Evolutionary conservation across 2,113 vertebrate genomes (phyloP), one percentile per base, ranked within the genome.

Genomic region (Turdus rufiventris): DNA sequence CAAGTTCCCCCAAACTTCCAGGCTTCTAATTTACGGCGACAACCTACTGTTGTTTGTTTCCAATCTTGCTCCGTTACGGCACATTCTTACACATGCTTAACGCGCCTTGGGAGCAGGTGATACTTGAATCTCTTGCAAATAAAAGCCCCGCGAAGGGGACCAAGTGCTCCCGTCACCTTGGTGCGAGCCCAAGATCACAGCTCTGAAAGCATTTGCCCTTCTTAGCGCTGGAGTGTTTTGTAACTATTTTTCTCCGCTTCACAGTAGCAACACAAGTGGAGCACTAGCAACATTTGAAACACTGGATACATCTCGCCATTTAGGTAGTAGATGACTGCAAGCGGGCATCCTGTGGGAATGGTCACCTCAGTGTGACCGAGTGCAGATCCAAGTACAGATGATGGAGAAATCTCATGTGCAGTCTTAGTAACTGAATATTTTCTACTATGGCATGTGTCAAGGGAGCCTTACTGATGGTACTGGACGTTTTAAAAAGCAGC

Each of bases 221-320:
- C 40, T 45, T n/a, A 9, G 47, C 3, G 34, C n/a, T 31, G 34
- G 47, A 58, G 38, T 14, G 36, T 29, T 66, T 21, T n/a, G 25
- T 57, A 29, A 16, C 4, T 28, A 7, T n/a, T 57, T 53, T n/a
- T 23, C 20, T 10, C 43, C 8, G 38, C 56, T 77, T 47, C 16
- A 5, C 16, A 2, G 18, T 3, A 18, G 57, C 70, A 11, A 10
- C 29, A 5, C 40, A 5, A 60, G 65, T 6, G 0, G 5, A 66
- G 28, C 67, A 0, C 13, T 16, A 6, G 34, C 38, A 24, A 10
- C 36, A 45, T 33, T 4, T 4, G 29, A 29, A n/a, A 24, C 25
- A 6, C 23, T 3, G 29, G 31, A 1, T 34, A 15, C 6, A 43
- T 74, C 25, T 1, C 12, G 36, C 16, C n/a, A 2, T 24, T 58